Evolutionary conservation across 2,888 invertebrate species (phyloP).

Genomic region (Microctonus brassicae): DNA sequence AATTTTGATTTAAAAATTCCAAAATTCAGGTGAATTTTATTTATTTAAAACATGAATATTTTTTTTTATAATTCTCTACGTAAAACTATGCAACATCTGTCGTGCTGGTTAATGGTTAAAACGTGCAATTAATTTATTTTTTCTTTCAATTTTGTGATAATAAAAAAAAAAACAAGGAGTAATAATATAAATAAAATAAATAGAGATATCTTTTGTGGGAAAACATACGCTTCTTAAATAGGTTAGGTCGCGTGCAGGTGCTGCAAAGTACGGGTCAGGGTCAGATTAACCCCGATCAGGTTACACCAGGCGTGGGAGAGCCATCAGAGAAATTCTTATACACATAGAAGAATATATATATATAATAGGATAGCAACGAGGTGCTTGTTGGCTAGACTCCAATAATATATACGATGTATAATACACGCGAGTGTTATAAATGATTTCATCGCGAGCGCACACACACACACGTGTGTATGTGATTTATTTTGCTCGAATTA

Average conservation of each 20-base stretch:
- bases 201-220: slow-evolving; percentile 19
- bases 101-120: too few species aligned
- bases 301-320: slow-evolving; percentile 69
- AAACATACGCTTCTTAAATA: slow-evolving; percentile 37
- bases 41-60: too few species aligned
- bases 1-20: too few species aligned
- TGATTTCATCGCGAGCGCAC: slow-evolving; percentile 51
- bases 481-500: slow-evolving; percentile 17
- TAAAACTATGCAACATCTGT: background rate
- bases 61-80: too few species aligned
- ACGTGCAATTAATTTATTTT: too few species aligned
- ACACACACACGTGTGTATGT: too few species aligned
- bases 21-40: too few species aligned
- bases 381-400: slow-evolving; percentile 23
- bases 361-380: slow-evolving; percentile 61
- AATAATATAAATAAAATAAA: slow-evolving; percentile 32
- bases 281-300: slow-evolving; percentile 69
- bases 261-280: slow-evolving; percentile 63
- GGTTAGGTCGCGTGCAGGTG: slow-evolving; percentile 42
- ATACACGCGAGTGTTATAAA: slow-evolving; percentile 48
- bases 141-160: too few species aligned
- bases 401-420: too few species aligned
- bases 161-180: slow-evolving; percentile 49
- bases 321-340: slow-evolving; percentile 54
- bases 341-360: too few species aligned